A percentile compares a stretch with the other conserved stretches of the same genome.
These are phyloP conservation scores for Norana najaformis DNA, from an alignment of 2,888 invertebrate genomes.

Conservation along the genomic window DNA sequence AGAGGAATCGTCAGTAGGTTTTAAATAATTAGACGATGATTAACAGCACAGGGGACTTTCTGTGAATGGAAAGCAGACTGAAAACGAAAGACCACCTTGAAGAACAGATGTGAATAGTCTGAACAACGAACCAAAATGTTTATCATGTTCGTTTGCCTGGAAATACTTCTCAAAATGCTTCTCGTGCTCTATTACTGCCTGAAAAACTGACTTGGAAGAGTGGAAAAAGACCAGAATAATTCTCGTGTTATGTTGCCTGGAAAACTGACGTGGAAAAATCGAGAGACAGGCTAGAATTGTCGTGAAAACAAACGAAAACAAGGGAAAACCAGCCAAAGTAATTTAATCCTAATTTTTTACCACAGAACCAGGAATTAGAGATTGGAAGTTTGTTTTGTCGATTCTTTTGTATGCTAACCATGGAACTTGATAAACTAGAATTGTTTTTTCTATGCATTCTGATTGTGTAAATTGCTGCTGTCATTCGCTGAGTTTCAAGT, in stretches of 20 bases:
- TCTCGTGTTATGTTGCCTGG: not conserved
- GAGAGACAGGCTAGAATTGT: not conserved
- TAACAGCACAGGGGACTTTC: not conserved
- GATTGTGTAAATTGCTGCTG: not conserved
- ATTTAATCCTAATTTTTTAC: not conserved
- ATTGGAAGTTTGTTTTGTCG: not conserved
- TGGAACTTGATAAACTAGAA: not conserved
- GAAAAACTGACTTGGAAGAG: not conserved
- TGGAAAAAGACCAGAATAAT: not conserved
- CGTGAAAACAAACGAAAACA: not conserved
- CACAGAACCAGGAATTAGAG: not conserved
- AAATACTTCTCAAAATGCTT: not conserved
- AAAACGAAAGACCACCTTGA: not conserved
- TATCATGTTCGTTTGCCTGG: not conserved
- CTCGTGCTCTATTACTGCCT: not conserved
- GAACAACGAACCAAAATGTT: not conserved
- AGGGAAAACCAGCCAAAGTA: conserved; percentile 7
- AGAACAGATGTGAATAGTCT: not conserved
- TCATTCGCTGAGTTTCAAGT: not conserved
- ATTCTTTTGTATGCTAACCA: not conserved
- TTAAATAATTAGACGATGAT: not conserved
- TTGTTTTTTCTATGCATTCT: conserved; percentile 6
- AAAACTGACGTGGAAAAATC: not conserved
- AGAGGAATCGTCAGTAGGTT: not conserved
- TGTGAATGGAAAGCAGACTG: not conserved